Evolutionary conservation across 2,797 vertebrate species (phyloP).

Genomic region (Falco novaeseelandiae): DNA sequence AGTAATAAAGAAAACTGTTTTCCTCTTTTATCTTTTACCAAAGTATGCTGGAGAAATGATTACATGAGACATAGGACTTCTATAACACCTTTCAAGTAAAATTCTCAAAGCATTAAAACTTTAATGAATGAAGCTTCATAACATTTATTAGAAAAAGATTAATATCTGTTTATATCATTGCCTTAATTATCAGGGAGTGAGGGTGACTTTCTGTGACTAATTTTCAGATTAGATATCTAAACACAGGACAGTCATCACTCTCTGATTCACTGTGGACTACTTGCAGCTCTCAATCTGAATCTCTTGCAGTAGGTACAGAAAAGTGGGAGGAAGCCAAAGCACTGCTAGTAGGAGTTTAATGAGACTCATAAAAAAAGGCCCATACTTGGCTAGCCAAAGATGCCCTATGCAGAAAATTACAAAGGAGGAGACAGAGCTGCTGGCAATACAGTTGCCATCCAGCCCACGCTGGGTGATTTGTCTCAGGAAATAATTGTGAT

Average conservation of each 20-base stretch:
- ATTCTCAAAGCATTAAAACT: neutral
- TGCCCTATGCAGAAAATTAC: neutral
- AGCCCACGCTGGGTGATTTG: neutral
- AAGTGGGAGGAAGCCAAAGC: neutral
- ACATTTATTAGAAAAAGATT: neutral
- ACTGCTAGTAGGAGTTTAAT: neutral
- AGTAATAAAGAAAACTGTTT: neutral
- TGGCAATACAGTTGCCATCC: neutral
- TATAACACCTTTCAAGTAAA: neutral
- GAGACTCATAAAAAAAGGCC: accelerated
- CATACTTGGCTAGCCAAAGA: neutral
- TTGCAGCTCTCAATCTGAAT: neutral
- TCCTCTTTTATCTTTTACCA: neutral
- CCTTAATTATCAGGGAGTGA: slow-evolving; percentile 16
- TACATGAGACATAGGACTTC: neutral
- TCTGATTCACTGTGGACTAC: neutral
- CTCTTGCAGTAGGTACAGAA: neutral
- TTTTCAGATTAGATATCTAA: slow-evolving; percentile 34
- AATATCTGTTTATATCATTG: slow-evolving; percentile 29
- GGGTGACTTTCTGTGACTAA: slow-evolving; percentile 48
- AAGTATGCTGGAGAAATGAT: neutral
- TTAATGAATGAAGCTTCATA: slow-evolving; percentile 1
- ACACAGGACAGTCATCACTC: neutral
- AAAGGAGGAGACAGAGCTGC: neutral
- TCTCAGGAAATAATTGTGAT: neutral